Evolutionary conservation across 1,140 invertebrate genomes (phyloP).

Genomic region (Dendrolimus kikuchii): DNA sequence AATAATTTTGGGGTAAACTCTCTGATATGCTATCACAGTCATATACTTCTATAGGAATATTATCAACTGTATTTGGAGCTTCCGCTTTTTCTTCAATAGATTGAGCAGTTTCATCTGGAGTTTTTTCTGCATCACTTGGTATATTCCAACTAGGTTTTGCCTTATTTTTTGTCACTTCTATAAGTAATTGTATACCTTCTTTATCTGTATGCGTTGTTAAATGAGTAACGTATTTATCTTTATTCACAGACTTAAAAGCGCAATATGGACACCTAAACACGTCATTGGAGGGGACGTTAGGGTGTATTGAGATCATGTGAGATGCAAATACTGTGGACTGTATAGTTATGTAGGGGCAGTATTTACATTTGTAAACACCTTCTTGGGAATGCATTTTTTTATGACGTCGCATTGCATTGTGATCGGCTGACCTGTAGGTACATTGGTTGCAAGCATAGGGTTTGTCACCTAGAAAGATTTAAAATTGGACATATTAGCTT

Average conservation of each 20-base stretch:
- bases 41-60: conserved; percentile 58
- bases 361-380: conserved; percentile 80
- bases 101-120: conserved; percentile 19
- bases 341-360: conserved; percentile 80
- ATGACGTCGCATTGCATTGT: conserved; percentile 87
- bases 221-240: conserved; percentile 68
- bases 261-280: conserved; percentile 72
- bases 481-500: conserved; percentile 2
- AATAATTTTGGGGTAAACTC: conserved; percentile 41
- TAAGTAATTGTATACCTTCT: conserved; percentile 44
- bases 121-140: conserved; percentile 39
- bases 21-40: conserved; percentile 60
- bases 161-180: conserved; percentile 50
- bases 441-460: conserved; percentile 87
- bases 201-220: conserved; percentile 56
- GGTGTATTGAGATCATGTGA: conserved; percentile 74
- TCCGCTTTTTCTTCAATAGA: conserved; percentile 25
- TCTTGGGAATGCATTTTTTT: conserved; percentile 83
- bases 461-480: conserved; percentile 78
- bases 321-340: conserved; percentile 77
- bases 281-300: conserved; percentile 62
- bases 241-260: conserved; percentile 70
- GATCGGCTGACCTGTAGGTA: conserved; percentile 83
- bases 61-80: conserved; percentile 37
- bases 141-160: conserved; percentile 55